These are phyloP conservation scores for Lithophane semibrunnea DNA, from an alignment of 2,888 invertebrate genomes.

Conservation along the genomic window DNA sequence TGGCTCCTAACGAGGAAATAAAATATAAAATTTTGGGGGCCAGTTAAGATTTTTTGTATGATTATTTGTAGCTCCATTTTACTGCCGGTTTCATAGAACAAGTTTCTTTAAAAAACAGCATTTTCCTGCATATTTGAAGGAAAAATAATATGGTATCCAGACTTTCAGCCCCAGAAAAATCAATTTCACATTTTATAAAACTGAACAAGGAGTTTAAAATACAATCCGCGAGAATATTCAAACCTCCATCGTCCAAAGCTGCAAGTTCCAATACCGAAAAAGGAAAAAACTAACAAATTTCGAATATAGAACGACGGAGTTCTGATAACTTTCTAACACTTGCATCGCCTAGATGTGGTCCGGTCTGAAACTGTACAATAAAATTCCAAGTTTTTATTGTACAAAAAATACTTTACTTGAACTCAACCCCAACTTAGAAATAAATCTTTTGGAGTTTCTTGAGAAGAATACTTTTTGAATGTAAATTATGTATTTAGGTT, in stretches of 20 bases:
- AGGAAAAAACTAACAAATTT: slow-evolving; percentile 5
- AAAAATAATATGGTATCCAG: background rate
- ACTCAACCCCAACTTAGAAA: background rate
- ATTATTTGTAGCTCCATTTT: background rate
- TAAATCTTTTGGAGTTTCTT: background rate
- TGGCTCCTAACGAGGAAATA: background rate
- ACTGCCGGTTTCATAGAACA: background rate
- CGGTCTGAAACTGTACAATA: slow-evolving; percentile 2
- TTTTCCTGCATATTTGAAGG: background rate
- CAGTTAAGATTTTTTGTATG: background rate
- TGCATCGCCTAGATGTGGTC: background rate
- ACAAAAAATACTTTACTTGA: slow-evolving; percentile 6
- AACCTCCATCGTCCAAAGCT: background rate
- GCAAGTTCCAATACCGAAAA: slow-evolving; percentile 13
- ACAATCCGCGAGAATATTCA: background rate
- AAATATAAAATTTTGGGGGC: background rate
- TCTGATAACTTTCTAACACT: slow-evolving; percentile 33
- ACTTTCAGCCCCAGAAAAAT: background rate
- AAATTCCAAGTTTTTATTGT: background rate
- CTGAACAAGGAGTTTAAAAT: slow-evolving; percentile 1
- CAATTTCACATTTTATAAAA: background rate
- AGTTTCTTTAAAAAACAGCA: background rate
- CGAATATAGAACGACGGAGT: slow-evolving; percentile 37
- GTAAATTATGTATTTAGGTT: background rate
- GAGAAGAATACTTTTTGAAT: background rate